These are phyloP conservation scores for Lutraria lutraria DNA, from an alignment of 2,888 invertebrate genomes.

Conservation along the genomic window DNA sequence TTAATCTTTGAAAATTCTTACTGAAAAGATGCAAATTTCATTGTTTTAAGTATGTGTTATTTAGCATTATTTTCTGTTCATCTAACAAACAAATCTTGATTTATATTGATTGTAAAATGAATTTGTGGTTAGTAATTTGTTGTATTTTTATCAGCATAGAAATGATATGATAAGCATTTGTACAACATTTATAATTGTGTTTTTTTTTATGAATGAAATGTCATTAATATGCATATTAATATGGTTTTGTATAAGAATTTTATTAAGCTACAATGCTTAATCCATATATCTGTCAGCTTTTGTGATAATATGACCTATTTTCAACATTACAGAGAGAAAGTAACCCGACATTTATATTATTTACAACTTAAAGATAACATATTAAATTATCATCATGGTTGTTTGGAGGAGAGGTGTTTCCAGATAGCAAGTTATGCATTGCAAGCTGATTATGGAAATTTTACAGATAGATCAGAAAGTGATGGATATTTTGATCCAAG, in stretches of 20 bases:
- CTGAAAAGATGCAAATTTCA: no score
- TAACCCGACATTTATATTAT: slow-evolving; percentile 97
- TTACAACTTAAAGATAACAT: slow-evolving; percentile 96
- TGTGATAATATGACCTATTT: background rate
- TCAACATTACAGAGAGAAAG: slow-evolving; percentile 90
- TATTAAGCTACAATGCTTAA: background rate
- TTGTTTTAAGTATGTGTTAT: no score
- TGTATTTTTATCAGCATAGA: no score
- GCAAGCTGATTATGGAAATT: slow-evolving; percentile 97
- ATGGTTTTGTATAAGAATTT: background rate
- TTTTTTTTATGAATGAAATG: no score
- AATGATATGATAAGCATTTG: no score
- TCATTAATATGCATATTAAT: background rate
- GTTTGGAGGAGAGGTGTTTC: slow-evolving; percentile 89
- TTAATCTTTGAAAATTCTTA: no score
- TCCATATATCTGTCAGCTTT: background rate
- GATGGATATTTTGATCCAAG: slow-evolving; percentile 91
- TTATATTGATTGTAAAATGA: no score
- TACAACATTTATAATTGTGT: no score
- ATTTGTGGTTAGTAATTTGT: no score
- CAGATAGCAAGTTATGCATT: slow-evolving; percentile 95
- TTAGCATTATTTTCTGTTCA: no score
- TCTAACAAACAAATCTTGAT: no score
- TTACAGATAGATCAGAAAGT: slow-evolving; percentile 89
- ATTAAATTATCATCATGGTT: slow-evolving; percentile 87